Evolutionary conservation across 2,888 invertebrate genomes (phyloP).

Genomic region (Apocheima hispidaria): DNA sequence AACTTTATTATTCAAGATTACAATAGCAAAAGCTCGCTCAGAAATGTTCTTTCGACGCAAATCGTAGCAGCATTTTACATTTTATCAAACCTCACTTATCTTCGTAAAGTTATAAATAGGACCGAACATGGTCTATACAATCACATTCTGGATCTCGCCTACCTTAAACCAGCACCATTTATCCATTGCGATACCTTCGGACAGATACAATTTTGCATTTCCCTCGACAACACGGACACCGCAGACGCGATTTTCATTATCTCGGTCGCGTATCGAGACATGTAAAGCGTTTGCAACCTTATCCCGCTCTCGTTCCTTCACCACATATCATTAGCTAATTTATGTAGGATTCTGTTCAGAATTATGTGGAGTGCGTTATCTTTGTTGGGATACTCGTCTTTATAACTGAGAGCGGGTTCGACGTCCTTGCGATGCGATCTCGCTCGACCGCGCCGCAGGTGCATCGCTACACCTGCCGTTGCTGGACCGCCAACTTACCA

Average conservation of each 20-base stretch:
- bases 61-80: constrained; percentile 39
- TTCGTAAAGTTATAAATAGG: constrained; percentile 43
- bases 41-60: constrained; percentile 37
- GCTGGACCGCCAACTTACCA: constrained; percentile 80
- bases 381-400: constrained; percentile 68
- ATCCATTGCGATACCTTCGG: constrained; percentile 46
- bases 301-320: constrained; percentile 62
- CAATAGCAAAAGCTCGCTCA: constrained; percentile 30
- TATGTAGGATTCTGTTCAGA: constrained; percentile 73
- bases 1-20: constrained; percentile 31
- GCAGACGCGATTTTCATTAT: constrained; percentile 60
- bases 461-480: constrained; percentile 79
- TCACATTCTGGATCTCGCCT: constrained; percentile 49
- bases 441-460: constrained; percentile 82
- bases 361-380: constrained; percentile 74
- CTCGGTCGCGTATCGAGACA: constrained; percentile 60
- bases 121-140: constrained; percentile 44
- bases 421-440: constrained; percentile 80
- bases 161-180: constrained; percentile 49
- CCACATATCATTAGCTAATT: constrained; percentile 78
- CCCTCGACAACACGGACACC: constrained; percentile 49
- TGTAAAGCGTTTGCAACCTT: constrained; percentile 53
- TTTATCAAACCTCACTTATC: constrained; percentile 43
- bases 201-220: constrained; percentile 59
- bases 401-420: constrained; percentile 67